Evolutionary conservation across 1,140 invertebrate genomes (phyloP).

Genomic region (Tachypleus tridentatus): DNA sequence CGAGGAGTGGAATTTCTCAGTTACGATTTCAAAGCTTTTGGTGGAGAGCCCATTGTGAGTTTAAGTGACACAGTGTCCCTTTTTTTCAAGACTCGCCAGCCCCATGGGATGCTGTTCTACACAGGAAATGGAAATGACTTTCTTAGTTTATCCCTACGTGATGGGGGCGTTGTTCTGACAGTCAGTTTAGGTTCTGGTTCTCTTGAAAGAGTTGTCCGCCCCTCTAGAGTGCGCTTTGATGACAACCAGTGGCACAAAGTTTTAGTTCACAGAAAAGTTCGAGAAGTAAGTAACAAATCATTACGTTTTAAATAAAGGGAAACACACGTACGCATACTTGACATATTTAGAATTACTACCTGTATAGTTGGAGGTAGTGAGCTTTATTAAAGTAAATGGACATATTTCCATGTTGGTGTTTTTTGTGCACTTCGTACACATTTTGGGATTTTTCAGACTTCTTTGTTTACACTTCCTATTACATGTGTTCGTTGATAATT

Average conservation of each 20-base stretch:
- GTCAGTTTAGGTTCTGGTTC: constrained; percentile 84
- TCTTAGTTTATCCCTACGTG: constrained; percentile 73
- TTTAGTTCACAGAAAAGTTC: constrained; percentile 68
- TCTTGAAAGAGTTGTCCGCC: constrained; percentile 69
- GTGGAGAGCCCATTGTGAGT: constrained; percentile 63
- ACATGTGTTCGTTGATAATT: too few species aligned
- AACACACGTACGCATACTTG: too few species aligned
- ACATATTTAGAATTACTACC: too few species aligned
- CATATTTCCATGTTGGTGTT: too few species aligned
- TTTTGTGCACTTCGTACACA: too few species aligned
- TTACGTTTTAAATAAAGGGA: too few species aligned
- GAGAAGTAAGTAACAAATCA: constrained; percentile 53
- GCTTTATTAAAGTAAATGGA: too few species aligned
- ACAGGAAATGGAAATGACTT: constrained; percentile 83
- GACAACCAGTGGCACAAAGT: constrained; percentile 97
- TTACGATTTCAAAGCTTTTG: constrained; percentile 66
- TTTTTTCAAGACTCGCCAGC: constrained; percentile 82
- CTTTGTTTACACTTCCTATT: too few species aligned
- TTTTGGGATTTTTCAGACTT: too few species aligned
- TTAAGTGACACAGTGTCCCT: constrained; percentile 77
- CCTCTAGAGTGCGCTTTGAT: constrained; percentile 75
- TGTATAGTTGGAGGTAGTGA: too few species aligned
- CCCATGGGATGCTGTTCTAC: constrained; percentile 81
- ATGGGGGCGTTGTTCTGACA: constrained; percentile 76
- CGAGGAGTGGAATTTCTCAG: constrained; percentile 80